Evolutionary conservation across 2,888 invertebrate genomes (phyloP).

Genomic region (Eilema griseolum): DNA sequence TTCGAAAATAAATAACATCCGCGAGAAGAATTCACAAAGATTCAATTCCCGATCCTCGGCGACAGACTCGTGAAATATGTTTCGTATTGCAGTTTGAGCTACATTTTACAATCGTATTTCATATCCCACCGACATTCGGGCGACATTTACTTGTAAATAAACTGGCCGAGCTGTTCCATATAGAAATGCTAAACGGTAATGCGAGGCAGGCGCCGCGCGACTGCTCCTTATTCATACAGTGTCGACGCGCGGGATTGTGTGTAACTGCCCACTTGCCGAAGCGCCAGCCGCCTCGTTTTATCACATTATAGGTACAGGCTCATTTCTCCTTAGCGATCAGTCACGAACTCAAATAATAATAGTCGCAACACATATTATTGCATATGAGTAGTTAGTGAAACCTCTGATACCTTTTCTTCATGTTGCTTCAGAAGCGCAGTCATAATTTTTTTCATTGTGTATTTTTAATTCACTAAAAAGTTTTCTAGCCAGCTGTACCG

Average conservation of each 20-base stretch:
- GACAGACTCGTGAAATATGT: neutral
- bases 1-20: neutral
- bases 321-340: neutral
- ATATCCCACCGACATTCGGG: neutral
- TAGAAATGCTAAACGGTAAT: neutral
- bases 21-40: neutral
- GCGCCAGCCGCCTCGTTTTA: neutral
- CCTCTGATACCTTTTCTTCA: neutral
- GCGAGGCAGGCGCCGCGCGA: neutral
- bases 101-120: neutral
- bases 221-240: neutral
- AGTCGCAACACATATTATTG: neutral
- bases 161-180: neutral
- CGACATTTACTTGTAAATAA: neutral
- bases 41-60: neutral
- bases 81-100: neutral
- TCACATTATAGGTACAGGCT: neutral
- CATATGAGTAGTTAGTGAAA: too few species aligned
- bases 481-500: neutral
- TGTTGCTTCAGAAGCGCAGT: neutral
- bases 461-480: neutral
- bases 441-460: neutral
- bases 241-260: neutral
- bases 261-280: neutral
- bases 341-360: neutral